Evolutionary conservation across 2,888 invertebrate species (phyloP).

Genomic region (Hirtodrosophila duncani): DNA sequence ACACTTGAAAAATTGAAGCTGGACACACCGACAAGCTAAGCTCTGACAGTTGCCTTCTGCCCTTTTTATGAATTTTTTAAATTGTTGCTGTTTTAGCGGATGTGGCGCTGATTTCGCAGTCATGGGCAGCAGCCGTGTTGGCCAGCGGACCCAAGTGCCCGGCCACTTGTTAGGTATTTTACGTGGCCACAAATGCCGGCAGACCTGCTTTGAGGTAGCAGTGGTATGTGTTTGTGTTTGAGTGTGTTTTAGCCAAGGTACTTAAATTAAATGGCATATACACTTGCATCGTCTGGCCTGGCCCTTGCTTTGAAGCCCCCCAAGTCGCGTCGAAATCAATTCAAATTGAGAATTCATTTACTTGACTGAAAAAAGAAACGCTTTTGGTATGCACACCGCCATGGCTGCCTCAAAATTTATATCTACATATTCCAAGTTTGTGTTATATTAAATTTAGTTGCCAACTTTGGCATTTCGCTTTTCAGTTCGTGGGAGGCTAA

Average conservation of each 20-base stretch:
- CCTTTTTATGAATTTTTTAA: slow-evolving; percentile 73
- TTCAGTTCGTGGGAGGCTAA: background rate
- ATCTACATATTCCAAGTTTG: slow-evolving; percentile 72
- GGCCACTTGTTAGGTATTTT: slow-evolving; percentile 72
- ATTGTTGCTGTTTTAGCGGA: slow-evolving; percentile 64
- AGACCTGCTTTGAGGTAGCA: slow-evolving; percentile 1
- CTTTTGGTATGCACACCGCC: slow-evolving; percentile 58
- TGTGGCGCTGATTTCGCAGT: slow-evolving; percentile 64
- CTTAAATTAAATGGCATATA: slow-evolving; percentile 73
- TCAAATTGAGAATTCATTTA: slow-evolving; percentile 76
- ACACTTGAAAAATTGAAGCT: slow-evolving; percentile 66
- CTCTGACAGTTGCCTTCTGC: slow-evolving; percentile 26
- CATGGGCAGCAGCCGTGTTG: slow-evolving; percentile 53
- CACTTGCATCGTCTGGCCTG: slow-evolving; percentile 27
- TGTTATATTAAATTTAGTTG: slow-evolving; percentile 69
- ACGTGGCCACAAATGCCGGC: slow-evolving; percentile 51
- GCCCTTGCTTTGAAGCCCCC: slow-evolving; percentile 38
- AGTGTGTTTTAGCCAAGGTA: slow-evolving; percentile 43
- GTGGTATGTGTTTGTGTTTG: slow-evolving; percentile 10
- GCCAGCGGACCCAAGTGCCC: slow-evolving; percentile 49
- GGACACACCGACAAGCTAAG: slow-evolving; percentile 25
- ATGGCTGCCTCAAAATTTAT: slow-evolving; percentile 69
- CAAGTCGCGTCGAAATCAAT: slow-evolving; percentile 70
- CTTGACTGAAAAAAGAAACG: slow-evolving; percentile 22
- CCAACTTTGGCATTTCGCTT: slow-evolving; percentile 22